These are phyloP conservation scores for Neoniphon sammara DNA, from an alignment of 2,797 vertebrate species.

Conservation along the genomic window DNA sequence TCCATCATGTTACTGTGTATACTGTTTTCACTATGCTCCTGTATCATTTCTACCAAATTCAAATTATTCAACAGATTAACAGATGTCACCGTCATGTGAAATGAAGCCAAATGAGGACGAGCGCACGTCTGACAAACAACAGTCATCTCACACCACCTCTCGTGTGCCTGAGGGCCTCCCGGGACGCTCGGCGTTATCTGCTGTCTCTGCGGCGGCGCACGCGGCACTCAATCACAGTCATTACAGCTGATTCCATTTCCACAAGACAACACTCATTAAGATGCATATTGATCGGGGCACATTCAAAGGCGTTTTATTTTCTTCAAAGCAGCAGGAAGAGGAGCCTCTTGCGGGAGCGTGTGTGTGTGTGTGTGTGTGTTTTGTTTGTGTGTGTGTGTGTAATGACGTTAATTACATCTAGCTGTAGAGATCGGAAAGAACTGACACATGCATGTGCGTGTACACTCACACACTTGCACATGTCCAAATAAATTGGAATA, in stretches of 20 bases:
- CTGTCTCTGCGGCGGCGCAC: conserved; percentile 5
- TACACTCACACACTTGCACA: neutral
- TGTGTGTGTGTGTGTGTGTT: neutral
- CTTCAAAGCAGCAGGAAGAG: conserved; percentile 30
- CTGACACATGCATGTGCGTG: neutral
- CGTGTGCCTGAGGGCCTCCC: neutral
- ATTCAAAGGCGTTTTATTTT: conserved; percentile 47
- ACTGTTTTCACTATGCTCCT: too few relatives aligned
- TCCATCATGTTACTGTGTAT: too few relatives aligned
- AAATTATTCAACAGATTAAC: too few relatives aligned
- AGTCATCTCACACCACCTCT: neutral
- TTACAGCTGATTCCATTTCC: conserved; percentile 38
- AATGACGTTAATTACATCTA: conserved; percentile 39
- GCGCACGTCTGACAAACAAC: neutral
- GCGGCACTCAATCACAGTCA: neutral
- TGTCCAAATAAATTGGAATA: conserved; percentile 11
- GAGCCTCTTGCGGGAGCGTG: conserved; percentile 1
- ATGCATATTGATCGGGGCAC: conserved; percentile 44
- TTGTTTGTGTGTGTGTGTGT: conserved; percentile 15
- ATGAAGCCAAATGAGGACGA: neutral
- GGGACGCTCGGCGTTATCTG: conserved; percentile 2
- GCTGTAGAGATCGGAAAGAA: conserved; percentile 19
- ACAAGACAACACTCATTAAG: conserved; percentile 48
- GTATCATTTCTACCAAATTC: too few relatives aligned
- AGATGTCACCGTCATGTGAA: too few relatives aligned